Evolutionary conservation across 2,888 invertebrate genomes (phyloP).

Genomic region (Corbicula japonica): DNA sequence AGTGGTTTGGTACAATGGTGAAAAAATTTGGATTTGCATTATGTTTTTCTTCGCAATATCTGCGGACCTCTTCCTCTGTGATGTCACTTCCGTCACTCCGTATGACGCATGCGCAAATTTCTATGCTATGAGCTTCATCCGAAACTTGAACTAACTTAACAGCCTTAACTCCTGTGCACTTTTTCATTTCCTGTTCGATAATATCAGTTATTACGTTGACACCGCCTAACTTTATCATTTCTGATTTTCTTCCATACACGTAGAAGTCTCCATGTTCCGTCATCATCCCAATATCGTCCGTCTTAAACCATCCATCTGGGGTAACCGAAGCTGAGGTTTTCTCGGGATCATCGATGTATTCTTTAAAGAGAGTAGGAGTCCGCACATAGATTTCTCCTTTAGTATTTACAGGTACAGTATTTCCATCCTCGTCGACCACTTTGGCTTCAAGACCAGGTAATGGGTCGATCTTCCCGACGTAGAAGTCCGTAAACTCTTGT

Average conservation of each 20-base stretch:
- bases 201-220: constrained; percentile 48
- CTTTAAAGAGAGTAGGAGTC: constrained; percentile 13
- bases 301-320: constrained; percentile 44
- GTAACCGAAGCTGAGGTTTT: constrained; percentile 23
- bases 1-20: constrained; percentile 54
- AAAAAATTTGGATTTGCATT: constrained; percentile 46
- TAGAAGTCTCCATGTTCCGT: constrained; percentile 32
- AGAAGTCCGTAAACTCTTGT: constrained; percentile 23
- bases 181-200: constrained; percentile 18
- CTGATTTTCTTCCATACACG: constrained; percentile 42
- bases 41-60: constrained; percentile 35
- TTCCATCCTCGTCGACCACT: constrained; percentile 38
- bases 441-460: constrained; percentile 33
- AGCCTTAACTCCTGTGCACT: constrained; percentile 24
- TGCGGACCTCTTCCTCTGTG: constrained; percentile 43
- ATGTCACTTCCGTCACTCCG: constrained; percentile 42
- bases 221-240: constrained; percentile 47
- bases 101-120: constrained; percentile 65
- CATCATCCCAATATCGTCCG: constrained; percentile 49
- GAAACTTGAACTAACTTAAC: constrained; percentile 56
- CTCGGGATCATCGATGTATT: constrained; percentile 34
- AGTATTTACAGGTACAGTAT: constrained; percentile 28
- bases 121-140: constrained; percentile 55
- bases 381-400: constrained; percentile 47
- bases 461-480: constrained; percentile 12